Evolutionary conservation across 2,888 invertebrate species (phyloP).

Genomic region (Xestoiulus laeticollis): DNA sequence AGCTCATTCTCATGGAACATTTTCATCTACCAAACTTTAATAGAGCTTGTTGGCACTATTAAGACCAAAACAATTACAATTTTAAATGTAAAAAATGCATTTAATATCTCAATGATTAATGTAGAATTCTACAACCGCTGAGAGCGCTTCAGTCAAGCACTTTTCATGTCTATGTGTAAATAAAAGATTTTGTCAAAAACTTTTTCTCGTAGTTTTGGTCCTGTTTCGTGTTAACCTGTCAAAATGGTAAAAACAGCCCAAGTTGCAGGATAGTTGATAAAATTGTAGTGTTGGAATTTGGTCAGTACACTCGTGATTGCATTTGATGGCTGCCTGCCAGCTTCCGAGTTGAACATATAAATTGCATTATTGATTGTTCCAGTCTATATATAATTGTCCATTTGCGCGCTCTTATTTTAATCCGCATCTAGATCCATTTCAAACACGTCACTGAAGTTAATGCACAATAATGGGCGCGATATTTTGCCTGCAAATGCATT

Average conservation of each 20-base stretch:
- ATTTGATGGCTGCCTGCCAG: constrained; percentile 34
- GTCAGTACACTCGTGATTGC: constrained; percentile 8
- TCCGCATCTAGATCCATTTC: constrained; percentile 37
- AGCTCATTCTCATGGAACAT: too few relatives aligned
- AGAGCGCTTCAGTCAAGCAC: too few relatives aligned
- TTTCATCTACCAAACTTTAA: too few relatives aligned
- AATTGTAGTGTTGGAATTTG: constrained; percentile 22
- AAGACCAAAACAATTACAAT: too few relatives aligned
- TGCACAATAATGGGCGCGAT: constrained; percentile 45
- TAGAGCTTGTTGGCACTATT: too few relatives aligned
- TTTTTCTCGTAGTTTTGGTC: too few relatives aligned
- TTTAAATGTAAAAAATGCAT: too few relatives aligned
- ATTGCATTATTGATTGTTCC: constrained; percentile 37
- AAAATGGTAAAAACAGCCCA: background rate
- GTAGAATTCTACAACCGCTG: too few relatives aligned
- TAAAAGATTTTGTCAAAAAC: too few relatives aligned
- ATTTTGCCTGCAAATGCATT: constrained; percentile 45
- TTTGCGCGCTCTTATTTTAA: constrained; percentile 34
- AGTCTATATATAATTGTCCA: constrained; percentile 37
- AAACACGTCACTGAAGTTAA: constrained; percentile 45
- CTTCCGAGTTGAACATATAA: constrained; percentile 16
- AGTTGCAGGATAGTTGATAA: background rate
- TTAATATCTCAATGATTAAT: too few relatives aligned
- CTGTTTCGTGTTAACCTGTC: background rate
- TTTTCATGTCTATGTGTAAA: too few relatives aligned